A percentile compares a stretch with the other conserved stretches of the same genome.
Conservation (phyloP, 2,888 invertebrate species). For the Himalopsyche kuldschensis region DNA sequence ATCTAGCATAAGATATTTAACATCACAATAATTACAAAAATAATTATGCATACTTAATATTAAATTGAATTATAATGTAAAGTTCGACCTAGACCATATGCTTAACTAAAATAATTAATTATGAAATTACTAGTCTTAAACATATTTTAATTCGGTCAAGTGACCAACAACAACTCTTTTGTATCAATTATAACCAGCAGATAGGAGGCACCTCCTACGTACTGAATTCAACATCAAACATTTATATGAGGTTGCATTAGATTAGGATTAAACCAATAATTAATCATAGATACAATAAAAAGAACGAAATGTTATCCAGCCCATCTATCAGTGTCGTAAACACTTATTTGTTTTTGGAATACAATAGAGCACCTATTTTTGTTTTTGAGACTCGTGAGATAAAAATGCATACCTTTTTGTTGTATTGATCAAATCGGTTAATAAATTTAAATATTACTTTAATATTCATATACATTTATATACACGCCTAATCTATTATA, state of each 20-base stretch:
- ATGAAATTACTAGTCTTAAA: background rate
- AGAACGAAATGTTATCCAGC: background rate
- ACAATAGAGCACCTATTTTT: no score
- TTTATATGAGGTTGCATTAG: background rate
- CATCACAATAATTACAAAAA: background rate
- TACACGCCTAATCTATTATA: no score
- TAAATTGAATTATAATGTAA: background rate
- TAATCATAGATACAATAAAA: background rate
- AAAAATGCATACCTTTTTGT: no score
- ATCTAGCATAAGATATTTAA: background rate
- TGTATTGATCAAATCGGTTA: no score
- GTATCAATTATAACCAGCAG: background rate
- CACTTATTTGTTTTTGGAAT: background rate
- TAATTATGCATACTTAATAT: background rate
- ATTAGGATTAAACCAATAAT: background rate
- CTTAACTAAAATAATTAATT: background rate
- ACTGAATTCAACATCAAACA: background rate
- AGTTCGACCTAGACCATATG: background rate
- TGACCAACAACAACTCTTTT: background rate
- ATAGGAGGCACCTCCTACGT: background rate
- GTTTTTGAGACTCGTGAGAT: no score
- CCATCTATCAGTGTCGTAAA: background rate
- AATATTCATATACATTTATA: no score
- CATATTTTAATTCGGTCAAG: background rate
- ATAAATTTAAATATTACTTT: no score